Evolutionary conservation across 2,888 invertebrate genomes (phyloP), one percentile per base, ranked within the genome.

Genomic region (Thereva nobilitata): DNA sequence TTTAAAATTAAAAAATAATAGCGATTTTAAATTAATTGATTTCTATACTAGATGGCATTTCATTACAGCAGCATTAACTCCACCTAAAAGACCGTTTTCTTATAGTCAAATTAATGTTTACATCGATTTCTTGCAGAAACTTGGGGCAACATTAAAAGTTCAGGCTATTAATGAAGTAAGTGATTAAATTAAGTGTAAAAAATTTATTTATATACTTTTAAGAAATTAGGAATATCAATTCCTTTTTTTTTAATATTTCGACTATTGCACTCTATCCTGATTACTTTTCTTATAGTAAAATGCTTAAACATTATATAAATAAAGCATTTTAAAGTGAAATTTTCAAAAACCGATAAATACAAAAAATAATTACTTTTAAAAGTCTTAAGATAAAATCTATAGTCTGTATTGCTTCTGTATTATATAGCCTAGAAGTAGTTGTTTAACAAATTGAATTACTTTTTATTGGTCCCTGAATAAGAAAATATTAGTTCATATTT

Each of bases 81-180:
- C 82, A 8, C 80, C 78, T 6, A 83, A 84, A 71, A 77, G 86
- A 41, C 86, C 86, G 3, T 86, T 87, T 76, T 82, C 84, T 12
- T 84, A 84, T 71, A 86, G 85, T 72, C 85, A 86, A 74, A 79
- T 87, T 35, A 79, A 82, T 68, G 83, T 87, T 40, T 86, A 83
- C 71, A 81, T 87, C 40, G 87, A 87, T 74, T 86, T 86, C 44
- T 78, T 82, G 45, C 83, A 83, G 71, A 82, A 83, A 71, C 73
- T 85, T 7, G 83, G 80, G 66, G 81, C 84, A 50, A 83, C 83
- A 3, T 77, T 86, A 37, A 86, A 86, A 73, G 84, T 85, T 70
- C 85, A 85, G 42, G 81, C 83, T 4, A 77, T 86, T 38, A 81
- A 82, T 71, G 86, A 87, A 77, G 85, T 85, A 73, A 75, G 34